Base-by-base conservation (phyloP, 1,140 invertebrate species). In the Thrips palmi region DNA sequence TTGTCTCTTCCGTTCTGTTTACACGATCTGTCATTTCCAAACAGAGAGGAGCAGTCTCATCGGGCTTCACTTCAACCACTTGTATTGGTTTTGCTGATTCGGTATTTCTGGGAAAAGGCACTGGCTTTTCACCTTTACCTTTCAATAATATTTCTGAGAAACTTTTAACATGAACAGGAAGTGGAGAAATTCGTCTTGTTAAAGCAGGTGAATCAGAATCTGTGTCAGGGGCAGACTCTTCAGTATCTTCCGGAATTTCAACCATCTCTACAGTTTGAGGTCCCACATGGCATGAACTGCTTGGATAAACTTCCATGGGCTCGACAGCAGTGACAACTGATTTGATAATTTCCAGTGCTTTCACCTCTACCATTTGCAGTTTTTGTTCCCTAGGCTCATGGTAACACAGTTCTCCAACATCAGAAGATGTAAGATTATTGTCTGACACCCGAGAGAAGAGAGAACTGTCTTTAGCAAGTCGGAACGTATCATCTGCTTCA, bases 371-470 rank as follows among this genome's bases (percentile, higher is more conserved):
- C n/a, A 68, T 53, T 32, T 58, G 25, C 10, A 24, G 20, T 19
- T 15, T 1, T 1, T 29, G 4, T 4, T 4, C n/a, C 18, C 29
- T 6, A 12, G n/a, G 5, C n/a, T n/a, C n/a, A 14, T n/a, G 4
- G 4, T n/a, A 14, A 14, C 29, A 6, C 12, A n/a, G 29, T 31
- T 31, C 18, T 31, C 29, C 8, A 53, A 47, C 12, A 57, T 47
- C 37, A 1, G 37, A 34, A 1, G 50, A 37, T 8, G 44, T 47
- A 17, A 63, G 39, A 24, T 60, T 67, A 41, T 70, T 67, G 11
- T 56, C 58, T 0, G 72, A 75, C 45, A 77, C 74, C 57, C 76
- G 68, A 1, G 71, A 74, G 49, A 77, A 77, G 2, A 78, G 56
- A 27, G 64, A 63, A 51, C 74, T 77, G 39, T 75, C 71, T 50